These are phyloP conservation scores for Porites cylindrica DNA, from an alignment of 92 coral and sea anemone genomes.

Conservation along the genomic window DNA sequence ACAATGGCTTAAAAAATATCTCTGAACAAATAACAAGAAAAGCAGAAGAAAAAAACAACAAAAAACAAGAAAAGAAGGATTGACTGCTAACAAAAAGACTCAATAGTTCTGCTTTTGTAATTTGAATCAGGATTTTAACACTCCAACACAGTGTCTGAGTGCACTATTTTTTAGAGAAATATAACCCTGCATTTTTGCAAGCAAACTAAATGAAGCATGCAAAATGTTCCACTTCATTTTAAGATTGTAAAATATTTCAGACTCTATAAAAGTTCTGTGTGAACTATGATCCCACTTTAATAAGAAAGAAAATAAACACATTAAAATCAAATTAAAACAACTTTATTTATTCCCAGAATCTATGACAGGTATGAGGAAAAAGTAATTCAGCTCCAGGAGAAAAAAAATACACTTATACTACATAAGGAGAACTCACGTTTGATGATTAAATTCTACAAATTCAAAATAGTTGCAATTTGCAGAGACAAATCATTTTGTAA, in stretches of 20 bases:
- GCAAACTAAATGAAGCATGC: background rate
- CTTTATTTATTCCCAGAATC: background rate
- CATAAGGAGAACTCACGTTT: too few relatives aligned
- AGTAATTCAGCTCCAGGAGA: too few relatives aligned
- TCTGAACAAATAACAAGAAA: constrained; percentile 16
- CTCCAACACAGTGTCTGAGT: background rate
- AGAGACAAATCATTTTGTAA: too few relatives aligned
- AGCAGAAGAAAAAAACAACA: background rate
- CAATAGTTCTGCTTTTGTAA: background rate
- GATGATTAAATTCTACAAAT: too few relatives aligned
- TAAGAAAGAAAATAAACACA: background rate
- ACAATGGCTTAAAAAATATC: constrained; percentile 43
- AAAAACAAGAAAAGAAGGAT: too few relatives aligned
- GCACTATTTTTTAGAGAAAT: background rate
- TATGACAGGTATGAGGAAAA: too few relatives aligned
- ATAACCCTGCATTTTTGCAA: background rate
- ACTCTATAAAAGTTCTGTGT: background rate
- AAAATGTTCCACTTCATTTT: background rate
- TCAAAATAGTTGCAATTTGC: too few relatives aligned
- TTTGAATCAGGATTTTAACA: background rate
- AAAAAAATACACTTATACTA: too few relatives aligned
- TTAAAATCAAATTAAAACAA: background rate
- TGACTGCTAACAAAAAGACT: background rate
- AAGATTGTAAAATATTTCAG: background rate
- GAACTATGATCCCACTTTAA: background rate